A percentile compares a stretch with the other conserved stretches of the same genome.
Evolutionary conservation across 2,888 invertebrate species (phyloP).

Genomic region (Sycophila texana): DNA sequence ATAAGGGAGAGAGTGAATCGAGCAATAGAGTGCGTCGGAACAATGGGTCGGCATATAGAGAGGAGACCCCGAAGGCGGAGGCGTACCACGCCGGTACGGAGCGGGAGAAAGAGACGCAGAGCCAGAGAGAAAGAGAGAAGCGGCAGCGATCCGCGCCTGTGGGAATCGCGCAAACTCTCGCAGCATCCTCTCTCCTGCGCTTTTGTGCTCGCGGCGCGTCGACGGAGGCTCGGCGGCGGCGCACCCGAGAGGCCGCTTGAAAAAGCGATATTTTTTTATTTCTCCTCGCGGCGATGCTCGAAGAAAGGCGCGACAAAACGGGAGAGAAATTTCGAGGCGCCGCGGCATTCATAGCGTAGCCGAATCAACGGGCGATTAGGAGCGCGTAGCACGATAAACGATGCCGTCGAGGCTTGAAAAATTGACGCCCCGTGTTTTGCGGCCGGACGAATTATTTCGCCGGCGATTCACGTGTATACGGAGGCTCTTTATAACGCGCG

Average conservation of each 20-base stretch:
- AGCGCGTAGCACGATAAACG: neutral
- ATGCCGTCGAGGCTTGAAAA: neutral
- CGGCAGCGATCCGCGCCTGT: slow-evolving; percentile 35
- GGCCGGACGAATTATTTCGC: neutral
- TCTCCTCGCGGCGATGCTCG: neutral
- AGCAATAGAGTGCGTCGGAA: slow-evolving; percentile 47
- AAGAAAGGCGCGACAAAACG: slow-evolving; percentile 35
- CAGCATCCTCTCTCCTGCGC: slow-evolving; percentile 54
- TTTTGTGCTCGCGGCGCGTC: too few relatives aligned
- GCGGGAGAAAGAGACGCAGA: slow-evolving; percentile 31
- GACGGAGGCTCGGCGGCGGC: neutral
- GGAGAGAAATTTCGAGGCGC: slow-evolving; percentile 25
- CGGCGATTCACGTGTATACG: neutral
- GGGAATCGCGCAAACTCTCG: slow-evolving; percentile 58
- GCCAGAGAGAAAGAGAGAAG: slow-evolving; percentile 19
- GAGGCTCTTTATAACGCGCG: neutral
- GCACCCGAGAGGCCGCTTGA: slow-evolving; percentile 6
- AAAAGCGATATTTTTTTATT: slow-evolving; percentile 24
- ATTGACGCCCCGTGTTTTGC: neutral
- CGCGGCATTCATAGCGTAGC: slow-evolving; percentile 9
- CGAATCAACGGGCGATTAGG: slow-evolving; percentile 19
- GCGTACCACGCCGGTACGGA: slow-evolving; percentile 29
- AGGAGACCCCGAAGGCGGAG: slow-evolving; percentile 48
- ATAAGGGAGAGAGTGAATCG: slow-evolving; percentile 35
- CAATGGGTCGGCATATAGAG: slow-evolving; percentile 36